A percentile compares a stretch with the other conserved stretches of the same genome.
phyloP scores from a whole-genome alignment of 2,888 invertebrate genomes.

The Cloeon dipterum region DNA sequence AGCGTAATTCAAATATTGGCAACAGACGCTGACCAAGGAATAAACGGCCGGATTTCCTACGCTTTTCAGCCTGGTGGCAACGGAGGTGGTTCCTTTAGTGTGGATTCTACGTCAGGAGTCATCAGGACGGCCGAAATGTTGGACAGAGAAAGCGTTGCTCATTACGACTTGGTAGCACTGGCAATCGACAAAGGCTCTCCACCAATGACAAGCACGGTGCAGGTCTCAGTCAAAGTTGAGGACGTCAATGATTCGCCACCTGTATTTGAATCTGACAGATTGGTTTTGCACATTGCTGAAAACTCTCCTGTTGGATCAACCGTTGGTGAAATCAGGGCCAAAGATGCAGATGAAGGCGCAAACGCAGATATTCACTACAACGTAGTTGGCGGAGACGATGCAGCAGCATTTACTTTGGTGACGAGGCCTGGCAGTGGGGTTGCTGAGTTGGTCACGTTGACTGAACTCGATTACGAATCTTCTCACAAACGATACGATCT shows the following conservation, averaged over 20 bases:
- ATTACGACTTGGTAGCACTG: slow-evolving; percentile 60
- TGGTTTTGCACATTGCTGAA: slow-evolving; percentile 74
- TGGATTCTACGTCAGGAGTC: slow-evolving; percentile 81
- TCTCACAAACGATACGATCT: slow-evolving; percentile 72
- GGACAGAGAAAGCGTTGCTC: slow-evolving; percentile 73
- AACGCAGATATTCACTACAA: slow-evolving; percentile 86
- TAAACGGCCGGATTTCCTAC: slow-evolving; percentile 72
- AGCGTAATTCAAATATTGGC: slow-evolving; percentile 59
- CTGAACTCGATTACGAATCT: slow-evolving; percentile 91
- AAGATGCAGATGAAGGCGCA: slow-evolving; percentile 78
- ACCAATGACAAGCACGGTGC: slow-evolving; percentile 13
- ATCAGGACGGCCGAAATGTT: slow-evolving; percentile 71
- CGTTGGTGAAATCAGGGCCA: slow-evolving; percentile 72
- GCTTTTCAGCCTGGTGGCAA: slow-evolving; percentile 34
- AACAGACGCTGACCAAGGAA: slow-evolving; percentile 61
- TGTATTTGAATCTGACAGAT: slow-evolving; percentile 67
- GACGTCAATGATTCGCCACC: slow-evolving; percentile 83
- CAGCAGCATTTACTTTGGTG: slow-evolving; percentile 60
- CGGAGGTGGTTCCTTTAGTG: slow-evolving; percentile 75
- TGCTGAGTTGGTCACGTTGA: slow-evolving; percentile 70
- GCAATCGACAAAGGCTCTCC: slow-evolving; percentile 82
- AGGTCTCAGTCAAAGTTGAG: slow-evolving; percentile 55
- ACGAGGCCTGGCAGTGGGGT: slow-evolving; percentile 61
- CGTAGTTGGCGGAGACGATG: slow-evolving; percentile 82
- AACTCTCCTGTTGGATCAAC: slow-evolving; percentile 92